Conservation (phyloP, 1,140 invertebrate genomes). For the Leptinotarsa undecemlineata region DNA sequence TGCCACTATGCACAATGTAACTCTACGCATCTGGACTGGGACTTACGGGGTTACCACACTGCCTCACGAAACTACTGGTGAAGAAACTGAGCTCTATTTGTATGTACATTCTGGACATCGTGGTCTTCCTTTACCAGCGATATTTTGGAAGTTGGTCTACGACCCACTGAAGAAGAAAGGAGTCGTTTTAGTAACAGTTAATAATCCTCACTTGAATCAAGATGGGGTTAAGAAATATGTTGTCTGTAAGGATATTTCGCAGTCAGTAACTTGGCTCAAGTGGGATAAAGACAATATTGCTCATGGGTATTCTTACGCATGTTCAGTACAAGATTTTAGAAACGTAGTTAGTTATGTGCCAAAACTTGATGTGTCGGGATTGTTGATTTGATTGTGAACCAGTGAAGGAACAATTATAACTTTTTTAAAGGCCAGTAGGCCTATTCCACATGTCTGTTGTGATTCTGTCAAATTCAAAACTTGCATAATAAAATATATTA, state of each 20-base stretch:
- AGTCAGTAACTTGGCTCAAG: slow-evolving; percentile 57
- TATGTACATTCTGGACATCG: slow-evolving; percentile 54
- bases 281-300: slow-evolving; percentile 53
- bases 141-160: slow-evolving; percentile 67
- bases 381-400: not conserved
- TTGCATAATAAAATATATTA: too few relatives aligned
- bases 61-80: slow-evolving; percentile 51
- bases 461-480: too few relatives aligned
- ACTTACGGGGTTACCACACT: slow-evolving; percentile 60
- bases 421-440: too few relatives aligned
- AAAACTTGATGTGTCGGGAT: not conserved
- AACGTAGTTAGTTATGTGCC: slow-evolving; percentile 60
- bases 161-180: slow-evolving; percentile 58
- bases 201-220: slow-evolving; percentile 62
- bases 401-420: too few relatives aligned
- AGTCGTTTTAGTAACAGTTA: slow-evolving; percentile 65
- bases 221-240: slow-evolving; percentile 54
- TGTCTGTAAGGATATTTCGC: slow-evolving; percentile 63
- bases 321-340: slow-evolving; percentile 64
- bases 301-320: slow-evolving; percentile 69
- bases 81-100: slow-evolving; percentile 58
- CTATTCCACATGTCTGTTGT: too few relatives aligned
- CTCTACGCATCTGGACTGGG: slow-evolving; percentile 63
- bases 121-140: slow-evolving; percentile 60
- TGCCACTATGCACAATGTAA: slow-evolving; percentile 32